Evolutionary conservation across 2,888 invertebrate species (phyloP).

Genomic region (Drosophila imparisetae): DNA sequence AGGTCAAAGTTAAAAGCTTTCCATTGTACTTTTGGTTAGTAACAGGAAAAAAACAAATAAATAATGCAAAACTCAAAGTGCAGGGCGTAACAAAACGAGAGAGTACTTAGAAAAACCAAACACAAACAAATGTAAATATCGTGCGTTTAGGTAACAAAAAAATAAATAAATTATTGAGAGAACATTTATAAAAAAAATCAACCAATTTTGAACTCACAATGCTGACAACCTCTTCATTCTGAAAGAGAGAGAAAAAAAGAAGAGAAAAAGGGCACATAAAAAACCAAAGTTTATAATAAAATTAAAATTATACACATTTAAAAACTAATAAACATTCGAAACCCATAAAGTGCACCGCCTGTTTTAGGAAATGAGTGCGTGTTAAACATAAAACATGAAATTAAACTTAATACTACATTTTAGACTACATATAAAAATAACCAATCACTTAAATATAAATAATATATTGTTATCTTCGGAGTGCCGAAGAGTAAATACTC

Average conservation of each 20-base stretch:
- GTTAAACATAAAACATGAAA: conserved; percentile 15
- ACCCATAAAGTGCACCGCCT: conserved; percentile 24
- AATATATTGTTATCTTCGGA: background rate
- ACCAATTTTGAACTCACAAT: conserved; percentile 82
- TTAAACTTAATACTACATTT: background rate
- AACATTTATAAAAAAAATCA: conserved; percentile 39
- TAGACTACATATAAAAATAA: background rate
- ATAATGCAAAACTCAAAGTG: conserved; percentile 21
- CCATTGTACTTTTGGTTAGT: conserved; percentile 46
- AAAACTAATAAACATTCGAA: conserved; percentile 10
- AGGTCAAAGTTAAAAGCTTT: conserved; percentile 50
- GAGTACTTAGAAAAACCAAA: conserved; percentile 19
- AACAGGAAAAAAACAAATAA: conserved; percentile 12
- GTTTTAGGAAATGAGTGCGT: conserved; percentile 13
- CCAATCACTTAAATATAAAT: background rate
- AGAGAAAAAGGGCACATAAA: conserved; percentile 71
- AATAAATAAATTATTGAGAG: conserved; percentile 28
- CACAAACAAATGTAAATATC: conserved; percentile 33
- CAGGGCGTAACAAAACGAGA: conserved; percentile 34
- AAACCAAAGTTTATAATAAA: conserved; percentile 59
- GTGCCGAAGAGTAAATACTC: background rate
- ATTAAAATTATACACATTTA: conserved; percentile 30
- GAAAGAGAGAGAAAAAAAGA: conserved; percentile 81
- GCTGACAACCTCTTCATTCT: conserved; percentile 85
- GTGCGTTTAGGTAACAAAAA: conserved; percentile 44